Evolutionary conservation across 2,888 invertebrate species (phyloP).

Genomic region (Taphrorychus bicolor): DNA sequence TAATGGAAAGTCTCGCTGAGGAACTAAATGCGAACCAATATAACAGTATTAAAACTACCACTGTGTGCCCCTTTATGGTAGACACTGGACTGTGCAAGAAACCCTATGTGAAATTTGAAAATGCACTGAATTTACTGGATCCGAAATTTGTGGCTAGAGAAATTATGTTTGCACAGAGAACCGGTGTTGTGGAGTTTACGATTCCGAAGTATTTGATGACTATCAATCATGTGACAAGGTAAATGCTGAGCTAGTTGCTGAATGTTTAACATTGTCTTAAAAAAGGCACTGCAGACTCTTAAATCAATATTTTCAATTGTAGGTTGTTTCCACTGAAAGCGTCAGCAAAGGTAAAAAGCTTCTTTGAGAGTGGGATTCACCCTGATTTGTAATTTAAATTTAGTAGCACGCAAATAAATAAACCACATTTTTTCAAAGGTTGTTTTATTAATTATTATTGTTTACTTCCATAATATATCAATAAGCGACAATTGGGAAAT

Average conservation of each 20-base stretch:
- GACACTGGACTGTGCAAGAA: conserved; percentile 85
- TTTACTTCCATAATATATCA: no score
- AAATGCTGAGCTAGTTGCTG: background rate
- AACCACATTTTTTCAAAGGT: no score
- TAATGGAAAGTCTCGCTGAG: conserved; percentile 85
- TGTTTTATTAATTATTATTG: no score
- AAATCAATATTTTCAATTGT: conserved; percentile 25
- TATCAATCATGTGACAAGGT: conserved; percentile 60
- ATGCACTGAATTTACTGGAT: conserved; percentile 7
- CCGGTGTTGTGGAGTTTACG: conserved; percentile 67
- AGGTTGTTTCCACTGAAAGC: conserved; percentile 44
- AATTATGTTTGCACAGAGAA: conserved; percentile 73
- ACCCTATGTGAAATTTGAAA: conserved; percentile 70
- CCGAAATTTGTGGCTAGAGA: conserved; percentile 69
- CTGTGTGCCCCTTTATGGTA: conserved; percentile 87
- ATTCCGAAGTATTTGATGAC: conserved; percentile 69
- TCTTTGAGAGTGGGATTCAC: conserved; percentile 44
- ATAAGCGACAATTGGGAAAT: no score
- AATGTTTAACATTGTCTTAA: background rate
- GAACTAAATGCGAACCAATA: conserved; percentile 61
- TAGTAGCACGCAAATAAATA: background rate
- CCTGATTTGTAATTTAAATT: conserved; percentile 39
- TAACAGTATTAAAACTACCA: conserved; percentile 83
- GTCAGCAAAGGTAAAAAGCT: conserved; percentile 40
- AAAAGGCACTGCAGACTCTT: no score